These are phyloP conservation scores for Nyctibius grandis DNA, from an alignment of 2,797 vertebrate species.

Conservation along the genomic window DNA sequence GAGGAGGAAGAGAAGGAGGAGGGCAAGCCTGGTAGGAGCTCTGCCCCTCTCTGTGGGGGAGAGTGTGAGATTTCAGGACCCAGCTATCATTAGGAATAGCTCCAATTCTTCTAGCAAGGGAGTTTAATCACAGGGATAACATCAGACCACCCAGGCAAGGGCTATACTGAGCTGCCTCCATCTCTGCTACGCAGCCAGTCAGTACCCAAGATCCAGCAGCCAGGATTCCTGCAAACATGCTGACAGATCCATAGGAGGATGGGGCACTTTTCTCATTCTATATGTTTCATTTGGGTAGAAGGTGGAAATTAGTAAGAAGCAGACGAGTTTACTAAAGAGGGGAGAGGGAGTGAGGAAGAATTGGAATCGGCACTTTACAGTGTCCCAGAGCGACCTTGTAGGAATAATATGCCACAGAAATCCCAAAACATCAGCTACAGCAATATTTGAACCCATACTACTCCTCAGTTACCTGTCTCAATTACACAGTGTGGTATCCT, in stretches of 20 bases:
- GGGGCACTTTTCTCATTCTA: neutral
- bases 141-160: slow-evolving; percentile 88
- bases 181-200: slow-evolving; percentile 34
- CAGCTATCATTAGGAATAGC: slow-evolving; percentile 74
- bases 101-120: slow-evolving; percentile 62
- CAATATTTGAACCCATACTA: neutral
- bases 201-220: slow-evolving; percentile 29
- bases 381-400: neutral
- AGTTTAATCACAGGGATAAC: slow-evolving; percentile 75
- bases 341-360: neutral
- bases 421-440: neutral
- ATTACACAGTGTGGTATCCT: neutral
- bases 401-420: neutral
- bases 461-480: neutral
- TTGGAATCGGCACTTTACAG: neutral
- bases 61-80: slow-evolving; percentile 70
- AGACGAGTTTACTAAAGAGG: neutral
- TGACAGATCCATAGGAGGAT: slow-evolving; percentile 23
- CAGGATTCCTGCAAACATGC: slow-evolving; percentile 49
- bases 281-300: slow-evolving; percentile 44
- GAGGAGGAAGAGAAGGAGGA: slow-evolving; percentile 68
- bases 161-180: slow-evolving; percentile 31
- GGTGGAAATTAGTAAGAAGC: neutral
- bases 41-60: slow-evolving; percentile 49
- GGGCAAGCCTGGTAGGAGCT: slow-evolving; percentile 35